Evolutionary conservation across 2,888 invertebrate genomes (phyloP), one percentile per base, ranked within the genome.

Genomic region (Leucophenga maculata): DNA sequence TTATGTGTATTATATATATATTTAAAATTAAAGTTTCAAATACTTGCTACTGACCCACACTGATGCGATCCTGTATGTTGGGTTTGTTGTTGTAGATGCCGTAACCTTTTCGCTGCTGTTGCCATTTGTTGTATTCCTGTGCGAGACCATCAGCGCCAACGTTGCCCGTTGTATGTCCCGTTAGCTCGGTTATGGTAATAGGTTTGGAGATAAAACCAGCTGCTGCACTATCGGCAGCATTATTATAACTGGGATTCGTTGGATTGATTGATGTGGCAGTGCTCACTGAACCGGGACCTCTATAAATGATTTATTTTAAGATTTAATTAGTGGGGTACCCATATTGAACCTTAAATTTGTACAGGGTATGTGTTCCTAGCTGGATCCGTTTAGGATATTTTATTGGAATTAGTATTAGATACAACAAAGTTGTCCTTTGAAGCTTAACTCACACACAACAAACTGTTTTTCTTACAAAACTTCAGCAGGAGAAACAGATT

Each of bases 51-150:
- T 74, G 74, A 86, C 86, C 85, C 75, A 86, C 85, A 71, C 85
- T 86, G 18, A 86, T 86, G 44, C 86, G 76, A 50, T 86, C 82
- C 71, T 84, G 82, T 9, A 77, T 44, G 9, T 73, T 75, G n/a
- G 46, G 71, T 26, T 57, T 67, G 59, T 32, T 32, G 32, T 32
- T 32, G 31, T 26, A 20, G 26, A 13, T 6, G 3, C 55, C 54
- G 8, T 66, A 54, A 66, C 39, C n/a, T 39, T 44, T 57, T 57
- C 26, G 65, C 54, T 14, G 70, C 20, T 77, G 76, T 6, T 84
- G 80, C 85, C 86, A 86, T 69, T 77, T 82, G 71, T 75, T 82
- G 71, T 85, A 82, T 3, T 78, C 72, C 62, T 75, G 78, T 22
- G 76, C 78, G 6, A 81, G 75, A 60, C 72, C 75, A 22, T 54